phyloP scores from a whole-genome alignment of 2,113 vertebrate species.

The Plecturocebus donacophilus region DNA sequence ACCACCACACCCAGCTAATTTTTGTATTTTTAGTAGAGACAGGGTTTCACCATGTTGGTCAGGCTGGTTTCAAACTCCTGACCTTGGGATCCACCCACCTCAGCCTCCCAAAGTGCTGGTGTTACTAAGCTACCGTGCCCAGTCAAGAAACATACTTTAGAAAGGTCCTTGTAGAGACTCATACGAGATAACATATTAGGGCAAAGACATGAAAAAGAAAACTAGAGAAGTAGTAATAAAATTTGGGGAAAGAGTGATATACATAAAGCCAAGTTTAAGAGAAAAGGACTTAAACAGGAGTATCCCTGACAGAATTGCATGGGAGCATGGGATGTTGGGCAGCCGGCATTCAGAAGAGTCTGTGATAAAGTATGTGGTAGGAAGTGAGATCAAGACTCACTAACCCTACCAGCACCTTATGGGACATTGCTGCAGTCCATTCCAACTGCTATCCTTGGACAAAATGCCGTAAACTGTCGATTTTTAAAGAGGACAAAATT shows the following conservation, averaged over 20 bases:
- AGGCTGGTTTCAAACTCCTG: too few species aligned
- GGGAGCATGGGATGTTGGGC: fast-evolving
- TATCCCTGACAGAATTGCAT: fast-evolving
- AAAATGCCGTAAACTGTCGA: not conserved
- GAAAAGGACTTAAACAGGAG: not conserved
- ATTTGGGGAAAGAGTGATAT: not conserved
- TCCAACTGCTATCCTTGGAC: not conserved
- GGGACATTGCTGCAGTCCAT: not conserved
- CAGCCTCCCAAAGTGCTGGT: too few species aligned
- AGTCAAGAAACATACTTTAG: not conserved
- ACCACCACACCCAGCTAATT: too few species aligned
- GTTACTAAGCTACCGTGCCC: too few species aligned
- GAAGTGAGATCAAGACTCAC: not conserved
- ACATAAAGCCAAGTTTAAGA: not conserved
- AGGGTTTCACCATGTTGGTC: too few species aligned
- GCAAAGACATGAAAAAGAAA: not conserved
- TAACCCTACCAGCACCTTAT: not conserved
- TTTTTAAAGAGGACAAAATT: not conserved
- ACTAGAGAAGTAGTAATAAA: not conserved
- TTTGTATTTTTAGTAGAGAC: too few species aligned
- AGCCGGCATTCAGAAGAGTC: not conserved
- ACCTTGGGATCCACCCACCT: too few species aligned
- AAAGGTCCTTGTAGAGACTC: not conserved
- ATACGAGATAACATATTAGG: not conserved
- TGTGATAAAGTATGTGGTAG: not conserved